These are phyloP conservation scores for Cuculus canorus DNA, from an alignment of 2,797 vertebrate species.

Conservation along the genomic window DNA sequence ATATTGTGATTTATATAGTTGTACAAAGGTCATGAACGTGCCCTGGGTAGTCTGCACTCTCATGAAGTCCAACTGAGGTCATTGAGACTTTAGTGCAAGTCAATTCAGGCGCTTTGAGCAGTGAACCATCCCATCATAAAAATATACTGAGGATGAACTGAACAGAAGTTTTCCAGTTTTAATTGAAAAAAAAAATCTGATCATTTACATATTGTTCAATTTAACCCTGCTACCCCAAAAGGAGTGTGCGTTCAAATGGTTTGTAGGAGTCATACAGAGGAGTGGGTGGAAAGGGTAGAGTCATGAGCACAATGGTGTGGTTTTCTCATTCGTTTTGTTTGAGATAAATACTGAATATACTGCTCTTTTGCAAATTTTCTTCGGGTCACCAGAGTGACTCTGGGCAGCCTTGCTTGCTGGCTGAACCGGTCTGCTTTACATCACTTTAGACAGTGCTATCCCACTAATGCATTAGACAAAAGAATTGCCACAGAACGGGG, in stretches of 20 bases:
- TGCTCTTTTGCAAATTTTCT: background rate
- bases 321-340: background rate
- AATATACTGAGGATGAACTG: background rate
- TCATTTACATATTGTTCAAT: background rate
- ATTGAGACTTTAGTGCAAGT: background rate
- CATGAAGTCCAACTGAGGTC: background rate
- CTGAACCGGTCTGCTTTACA: background rate
- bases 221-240: background rate
- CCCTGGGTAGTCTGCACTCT: background rate
- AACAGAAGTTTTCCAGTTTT: background rate
- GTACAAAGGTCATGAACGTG: background rate
- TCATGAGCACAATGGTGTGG: background rate
- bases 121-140: background rate
- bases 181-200: background rate
- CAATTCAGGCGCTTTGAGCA: background rate
- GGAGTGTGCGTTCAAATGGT: background rate
- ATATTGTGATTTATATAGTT: background rate
- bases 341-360: background rate
- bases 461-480: slow-evolving; percentile 14
- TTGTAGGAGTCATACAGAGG: background rate
- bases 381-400: background rate
- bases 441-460: slow-evolving; percentile 2
- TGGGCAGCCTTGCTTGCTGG: background rate
- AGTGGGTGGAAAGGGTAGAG: background rate
- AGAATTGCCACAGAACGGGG: slow-evolving; percentile 21